Evolutionary conservation across 2,888 invertebrate genomes (phyloP).

Genomic region (Drosophila falleni): DNA sequence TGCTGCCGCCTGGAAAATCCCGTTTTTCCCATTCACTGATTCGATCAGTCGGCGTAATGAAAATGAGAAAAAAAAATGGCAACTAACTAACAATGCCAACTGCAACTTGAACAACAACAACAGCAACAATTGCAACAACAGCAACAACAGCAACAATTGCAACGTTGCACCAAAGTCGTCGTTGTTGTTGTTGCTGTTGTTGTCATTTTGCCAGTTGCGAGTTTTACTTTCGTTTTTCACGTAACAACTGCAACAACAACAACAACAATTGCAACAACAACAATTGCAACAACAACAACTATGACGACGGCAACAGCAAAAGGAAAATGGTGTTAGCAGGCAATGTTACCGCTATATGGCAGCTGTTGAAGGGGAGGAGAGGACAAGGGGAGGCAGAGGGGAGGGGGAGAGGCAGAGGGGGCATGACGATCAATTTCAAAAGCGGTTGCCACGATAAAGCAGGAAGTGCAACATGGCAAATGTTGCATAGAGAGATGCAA

Average conservation of each 20-base stretch:
- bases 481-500: slow-evolving; percentile 50
- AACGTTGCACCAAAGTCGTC: slow-evolving; percentile 63
- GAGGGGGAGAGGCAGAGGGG: background rate
- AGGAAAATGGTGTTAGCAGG: slow-evolving; percentile 81
- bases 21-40: slow-evolving; percentile 78
- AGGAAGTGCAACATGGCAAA: slow-evolving; percentile 63
- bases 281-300: slow-evolving; percentile 31
- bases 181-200: slow-evolving; percentile 27
- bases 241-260: slow-evolving; percentile 61
- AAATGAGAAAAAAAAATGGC: slow-evolving; percentile 62
- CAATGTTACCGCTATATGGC: slow-evolving; percentile 64
- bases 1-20: slow-evolving; percentile 60
- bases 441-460: slow-evolving; percentile 53
- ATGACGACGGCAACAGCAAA: slow-evolving; percentile 56
- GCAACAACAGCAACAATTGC: slow-evolving; percentile 39
- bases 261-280: slow-evolving; percentile 33
- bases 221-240: slow-evolving; percentile 81
- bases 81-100: slow-evolving; percentile 77
- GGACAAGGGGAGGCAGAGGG: too few relatives aligned
- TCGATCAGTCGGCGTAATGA: slow-evolving; percentile 72
- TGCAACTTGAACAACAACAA: slow-evolving; percentile 55
- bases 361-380: background rate
- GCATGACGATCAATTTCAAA: slow-evolving; percentile 41
- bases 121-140: slow-evolving; percentile 37
- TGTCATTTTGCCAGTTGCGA: slow-evolving; percentile 54